These are phyloP conservation scores for Lydus trimaculatus DNA, from an alignment of 2,888 invertebrate species.

Conservation along the genomic window DNA sequence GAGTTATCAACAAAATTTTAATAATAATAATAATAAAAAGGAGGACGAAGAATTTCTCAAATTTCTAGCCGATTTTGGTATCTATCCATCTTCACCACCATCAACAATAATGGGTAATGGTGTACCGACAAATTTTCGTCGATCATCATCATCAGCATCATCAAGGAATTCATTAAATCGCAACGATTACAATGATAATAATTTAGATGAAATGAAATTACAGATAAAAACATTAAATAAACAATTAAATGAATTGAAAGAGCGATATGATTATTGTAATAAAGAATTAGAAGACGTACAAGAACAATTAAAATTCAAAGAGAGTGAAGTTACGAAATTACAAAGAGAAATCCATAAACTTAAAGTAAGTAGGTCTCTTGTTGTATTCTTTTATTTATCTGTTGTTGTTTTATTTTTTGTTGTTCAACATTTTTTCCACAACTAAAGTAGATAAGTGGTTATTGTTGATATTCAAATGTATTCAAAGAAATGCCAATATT, in stretches of 20 bases:
- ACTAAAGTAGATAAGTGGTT: neutral
- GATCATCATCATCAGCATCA: neutral
- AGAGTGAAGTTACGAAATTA: constrained; percentile 67
- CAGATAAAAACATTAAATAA: constrained; percentile 59
- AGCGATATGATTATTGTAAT: constrained; percentile 52
- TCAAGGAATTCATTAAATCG: constrained; percentile 45
- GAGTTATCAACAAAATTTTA: constrained; percentile 31
- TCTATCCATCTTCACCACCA: constrained; percentile 22
- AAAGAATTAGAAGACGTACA: constrained; percentile 64
- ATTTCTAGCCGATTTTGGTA: constrained; percentile 58
- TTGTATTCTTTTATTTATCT: neutral
- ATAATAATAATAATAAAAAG: neutral
- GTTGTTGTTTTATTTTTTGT: too few relatives aligned
- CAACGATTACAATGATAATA: neutral
- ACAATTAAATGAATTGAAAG: constrained; percentile 63
- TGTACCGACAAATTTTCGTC: constrained; percentile 41
- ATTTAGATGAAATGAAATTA: constrained; percentile 35
- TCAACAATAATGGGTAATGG: constrained; percentile 57
- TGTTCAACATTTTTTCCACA: too few relatives aligned
- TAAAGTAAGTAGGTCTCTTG: constrained; percentile 62
- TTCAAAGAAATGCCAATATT: too few relatives aligned
- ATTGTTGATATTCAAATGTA: neutral
- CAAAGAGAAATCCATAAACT: constrained; percentile 76
- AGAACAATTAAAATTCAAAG: constrained; percentile 64
- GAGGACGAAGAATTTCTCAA: constrained; percentile 52